These are phyloP conservation scores for Chaetogeoica ovagalla DNA, from an alignment of 2,888 invertebrate genomes.

Conservation along the genomic window DNA sequence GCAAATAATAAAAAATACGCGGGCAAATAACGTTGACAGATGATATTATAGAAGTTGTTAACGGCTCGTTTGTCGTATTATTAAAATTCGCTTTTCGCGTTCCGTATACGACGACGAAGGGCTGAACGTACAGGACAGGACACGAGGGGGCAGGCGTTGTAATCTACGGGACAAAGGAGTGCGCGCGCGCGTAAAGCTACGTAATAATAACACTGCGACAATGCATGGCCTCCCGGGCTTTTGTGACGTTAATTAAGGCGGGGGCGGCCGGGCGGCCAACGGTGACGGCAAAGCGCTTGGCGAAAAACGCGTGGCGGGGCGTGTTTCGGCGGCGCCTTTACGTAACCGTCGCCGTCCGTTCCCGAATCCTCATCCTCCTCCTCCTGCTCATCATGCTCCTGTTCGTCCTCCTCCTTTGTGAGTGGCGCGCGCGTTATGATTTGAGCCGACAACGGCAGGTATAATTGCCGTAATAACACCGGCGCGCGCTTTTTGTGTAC, in stretches of 20 bases:
- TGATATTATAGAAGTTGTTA: neutral
- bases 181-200: neutral
- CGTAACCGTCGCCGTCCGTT: neutral
- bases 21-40: neutral
- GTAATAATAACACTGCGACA: neutral
- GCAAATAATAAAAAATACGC: neutral
- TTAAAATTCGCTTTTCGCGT: neutral
- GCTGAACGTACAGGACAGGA: neutral
- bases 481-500: too few species aligned
- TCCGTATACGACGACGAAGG: too few species aligned
- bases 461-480: neutral
- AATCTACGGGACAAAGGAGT: neutral
- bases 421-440: slow-evolving; percentile 11
- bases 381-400: too few species aligned
- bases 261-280: neutral
- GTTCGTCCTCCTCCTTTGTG: slow-evolving; percentile 42
- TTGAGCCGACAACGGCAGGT: slow-evolving; percentile 48
- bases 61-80: neutral
- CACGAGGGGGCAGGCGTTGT: neutral
- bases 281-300: too few species aligned
- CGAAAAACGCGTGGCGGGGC: neutral
- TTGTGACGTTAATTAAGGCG: neutral
- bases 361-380: too few species aligned
- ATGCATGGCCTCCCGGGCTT: neutral
- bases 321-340: neutral